These are phyloP conservation scores for Leuciscus waleckii DNA, from an alignment of 2,797 vertebrate species.

Conservation along the genomic window DNA sequence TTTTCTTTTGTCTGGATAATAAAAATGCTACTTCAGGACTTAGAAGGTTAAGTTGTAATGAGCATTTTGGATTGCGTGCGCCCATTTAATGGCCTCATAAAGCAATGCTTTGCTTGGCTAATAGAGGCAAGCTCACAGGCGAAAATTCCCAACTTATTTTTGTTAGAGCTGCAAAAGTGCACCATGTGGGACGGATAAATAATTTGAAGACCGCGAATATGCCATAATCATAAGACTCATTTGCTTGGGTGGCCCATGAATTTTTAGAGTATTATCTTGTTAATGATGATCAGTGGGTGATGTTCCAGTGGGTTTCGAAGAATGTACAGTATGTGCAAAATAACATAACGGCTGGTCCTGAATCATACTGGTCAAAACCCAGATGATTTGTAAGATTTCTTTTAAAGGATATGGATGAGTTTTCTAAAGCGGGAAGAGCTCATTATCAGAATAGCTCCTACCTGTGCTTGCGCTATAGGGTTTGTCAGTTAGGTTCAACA, in stretches of 20 bases:
- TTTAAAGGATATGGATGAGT: slow-evolving; percentile 43
- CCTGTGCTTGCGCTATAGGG: slow-evolving; percentile 53
- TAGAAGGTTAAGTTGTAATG: slow-evolving; percentile 95
- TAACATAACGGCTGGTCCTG: not conserved
- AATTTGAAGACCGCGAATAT: slow-evolving; percentile 54
- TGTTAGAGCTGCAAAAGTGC: slow-evolving; percentile 43
- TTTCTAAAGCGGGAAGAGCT: slow-evolving; percentile 56
- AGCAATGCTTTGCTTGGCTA: slow-evolving; percentile 80
- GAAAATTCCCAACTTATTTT: slow-evolving; percentile 83
- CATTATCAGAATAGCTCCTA: slow-evolving; percentile 55
- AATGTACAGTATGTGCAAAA: not conserved
- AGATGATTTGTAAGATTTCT: slow-evolving; percentile 18
- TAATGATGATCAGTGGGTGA: slow-evolving; percentile 44
- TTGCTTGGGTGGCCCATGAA: slow-evolving; percentile 27
- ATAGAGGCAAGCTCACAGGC: slow-evolving; percentile 82
- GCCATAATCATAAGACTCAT: slow-evolving; percentile 59
- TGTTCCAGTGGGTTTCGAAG: not conserved
- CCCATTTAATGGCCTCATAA: slow-evolving; percentile 90
- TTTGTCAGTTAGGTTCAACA: slow-evolving; percentile 60
- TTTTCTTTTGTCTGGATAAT: slow-evolving; percentile 89
- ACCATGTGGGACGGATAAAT: slow-evolving; percentile 62
- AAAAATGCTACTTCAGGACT: slow-evolving; percentile 91
- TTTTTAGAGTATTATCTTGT: slow-evolving; percentile 10
- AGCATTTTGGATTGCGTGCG: slow-evolving; percentile 91
- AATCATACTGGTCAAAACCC: slow-evolving; percentile 21